A percentile compares a stretch with the other conserved stretches of the same genome.
Evolutionary conservation across 2,888 invertebrate species (phyloP).

Genomic region (Leucoma salicis): DNA sequence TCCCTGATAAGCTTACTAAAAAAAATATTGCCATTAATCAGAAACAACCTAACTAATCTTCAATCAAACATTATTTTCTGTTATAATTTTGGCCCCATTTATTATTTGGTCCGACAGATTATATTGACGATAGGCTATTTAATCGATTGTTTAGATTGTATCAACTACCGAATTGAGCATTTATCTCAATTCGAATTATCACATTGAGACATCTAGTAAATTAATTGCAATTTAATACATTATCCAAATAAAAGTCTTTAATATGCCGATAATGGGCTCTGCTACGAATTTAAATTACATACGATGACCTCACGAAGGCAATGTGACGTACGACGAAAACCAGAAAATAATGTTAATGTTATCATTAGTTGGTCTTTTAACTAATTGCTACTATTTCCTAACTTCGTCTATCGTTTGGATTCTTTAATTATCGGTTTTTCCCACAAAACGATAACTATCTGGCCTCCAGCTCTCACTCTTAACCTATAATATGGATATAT

Average conservation of each 20-base stretch:
- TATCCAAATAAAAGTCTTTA: slow-evolving; percentile 2
- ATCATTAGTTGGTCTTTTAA: too few relatives aligned
- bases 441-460: too few relatives aligned
- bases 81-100: neutral
- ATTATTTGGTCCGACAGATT: neutral
- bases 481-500: too few relatives aligned
- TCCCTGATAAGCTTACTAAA: too few relatives aligned
- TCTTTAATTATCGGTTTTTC: too few relatives aligned
- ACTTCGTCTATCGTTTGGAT: too few relatives aligned
- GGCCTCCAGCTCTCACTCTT: too few relatives aligned
- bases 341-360: too few relatives aligned
- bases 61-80: neutral
- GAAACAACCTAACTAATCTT: too few relatives aligned
- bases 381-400: too few relatives aligned
- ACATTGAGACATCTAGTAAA: slow-evolving; percentile 16
- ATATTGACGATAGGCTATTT: neutral
- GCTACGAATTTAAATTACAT: slow-evolving; percentile 3
- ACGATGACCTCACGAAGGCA: slow-evolving; percentile 3
- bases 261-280: slow-evolving; percentile 13
- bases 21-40: too few relatives aligned
- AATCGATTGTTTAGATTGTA: slow-evolving; percentile 15
- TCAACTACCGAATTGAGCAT: slow-evolving; percentile 35
- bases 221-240: slow-evolving; percentile 4
- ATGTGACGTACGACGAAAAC: too few relatives aligned
- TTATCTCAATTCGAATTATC: slow-evolving; percentile 20